Evolutionary conservation across 2,797 vertebrate genomes (phyloP), one percentile per base, ranked within the genome.

Genomic region (Cossypha heuglini): DNA sequence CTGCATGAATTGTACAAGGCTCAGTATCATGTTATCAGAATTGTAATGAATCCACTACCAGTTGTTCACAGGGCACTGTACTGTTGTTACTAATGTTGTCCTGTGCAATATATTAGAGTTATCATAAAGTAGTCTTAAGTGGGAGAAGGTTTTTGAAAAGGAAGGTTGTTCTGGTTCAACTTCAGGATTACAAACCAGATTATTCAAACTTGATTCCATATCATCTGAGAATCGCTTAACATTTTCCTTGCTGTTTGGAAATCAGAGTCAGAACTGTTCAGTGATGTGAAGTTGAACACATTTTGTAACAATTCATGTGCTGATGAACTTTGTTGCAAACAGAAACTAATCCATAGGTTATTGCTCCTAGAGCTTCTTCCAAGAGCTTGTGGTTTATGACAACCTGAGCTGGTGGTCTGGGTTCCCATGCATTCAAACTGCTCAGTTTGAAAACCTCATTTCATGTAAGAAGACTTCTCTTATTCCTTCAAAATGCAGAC

Each of bases 11-110:
- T 97, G 96, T 71, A 61, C 85, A 69, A 90, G 81, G 82, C 83
- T 81, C 79, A 96, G 82, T 95, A 95, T 58, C 85, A 88, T 96
- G 73, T 79, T 92, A 73, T 93, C 77, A 95, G 90, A 96, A 94
- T 94, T 93, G 79, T 48, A 77, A 84, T 81, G 93, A 95, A 55
- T 86, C 57, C 79, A 54, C 68, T 94, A 75, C 96, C 92, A 92
- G 66, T 94, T 96, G 73, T 88, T 76, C 78, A 43, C 86, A 85
- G 73, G 94, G 78, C 87, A 88, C 45, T 64, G 35, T 58, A 46
- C 11, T 81, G 14, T 28, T 85, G 52, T 75, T 83, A 43, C 38
- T 88, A 19, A 46, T 81, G 21, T 46, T 46, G 52, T 72, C 33
- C 51, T 48, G 16, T 16, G 35, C 20, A 82, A 15, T 87, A 62